Percentiles rank a stretch among this genome's conserved stretches.
phyloP scores from a whole-genome alignment of 2,797 vertebrate genomes.

The Gymnothorax javanicus region DNA sequence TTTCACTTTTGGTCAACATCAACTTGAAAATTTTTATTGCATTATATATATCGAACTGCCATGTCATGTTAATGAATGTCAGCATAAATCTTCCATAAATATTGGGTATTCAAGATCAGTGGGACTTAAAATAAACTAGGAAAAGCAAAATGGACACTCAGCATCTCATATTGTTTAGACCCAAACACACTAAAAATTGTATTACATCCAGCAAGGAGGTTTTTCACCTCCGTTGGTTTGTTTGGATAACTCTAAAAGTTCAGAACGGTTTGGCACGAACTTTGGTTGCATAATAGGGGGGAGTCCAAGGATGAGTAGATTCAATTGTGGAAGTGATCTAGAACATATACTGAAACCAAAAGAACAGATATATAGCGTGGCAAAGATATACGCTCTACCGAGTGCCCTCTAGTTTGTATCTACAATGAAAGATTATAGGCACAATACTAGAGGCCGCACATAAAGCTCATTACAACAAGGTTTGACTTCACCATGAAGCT shows the following conservation, averaged over 20 bases:
- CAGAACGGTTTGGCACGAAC: too few relatives aligned
- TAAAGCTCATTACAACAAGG: background rate
- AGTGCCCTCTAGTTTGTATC: background rate
- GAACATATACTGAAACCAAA: too few relatives aligned
- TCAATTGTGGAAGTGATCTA: too few relatives aligned
- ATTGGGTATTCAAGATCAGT: background rate
- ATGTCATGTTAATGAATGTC: background rate
- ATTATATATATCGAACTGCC: background rate
- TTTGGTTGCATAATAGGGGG: too few relatives aligned
- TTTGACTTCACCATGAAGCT: background rate
- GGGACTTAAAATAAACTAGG: background rate
- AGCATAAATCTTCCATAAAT: background rate
- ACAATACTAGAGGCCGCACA: background rate
- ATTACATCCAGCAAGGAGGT: too few relatives aligned
- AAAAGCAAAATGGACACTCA: background rate
- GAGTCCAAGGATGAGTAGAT: too few relatives aligned
- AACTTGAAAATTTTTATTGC: background rate
- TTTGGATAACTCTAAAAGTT: too few relatives aligned
- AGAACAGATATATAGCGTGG: too few relatives aligned
- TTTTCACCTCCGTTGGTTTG: too few relatives aligned
- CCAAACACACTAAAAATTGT: background rate
- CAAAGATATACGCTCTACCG: background rate
- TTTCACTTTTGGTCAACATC: background rate
- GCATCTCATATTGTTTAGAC: background rate
- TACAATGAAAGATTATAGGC: background rate